Evolutionary conservation across 2,113 vertebrate genomes (phyloP).

Genomic region (Tetraodon nigroviridis): DNA sequence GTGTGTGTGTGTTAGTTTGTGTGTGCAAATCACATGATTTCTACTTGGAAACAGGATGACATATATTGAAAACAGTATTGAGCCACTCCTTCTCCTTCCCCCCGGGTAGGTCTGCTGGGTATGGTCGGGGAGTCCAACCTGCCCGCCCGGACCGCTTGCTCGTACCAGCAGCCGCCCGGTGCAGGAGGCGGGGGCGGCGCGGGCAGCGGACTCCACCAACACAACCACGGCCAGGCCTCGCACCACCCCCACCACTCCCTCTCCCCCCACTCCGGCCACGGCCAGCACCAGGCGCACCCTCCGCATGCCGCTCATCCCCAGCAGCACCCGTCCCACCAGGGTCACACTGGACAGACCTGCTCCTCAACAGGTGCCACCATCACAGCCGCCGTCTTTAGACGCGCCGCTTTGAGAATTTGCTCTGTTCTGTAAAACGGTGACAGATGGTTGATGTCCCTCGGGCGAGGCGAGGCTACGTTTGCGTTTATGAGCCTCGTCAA

Average conservation of each 20-base stretch:
- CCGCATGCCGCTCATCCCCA: constrained; percentile 67
- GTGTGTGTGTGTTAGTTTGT: no score
- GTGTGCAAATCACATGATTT: no score
- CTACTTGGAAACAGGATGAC: no score
- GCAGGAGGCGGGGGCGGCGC: constrained; percentile 53
- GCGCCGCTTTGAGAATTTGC: no score
- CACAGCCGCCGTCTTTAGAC: no score
- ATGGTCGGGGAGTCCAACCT: constrained; percentile 77
- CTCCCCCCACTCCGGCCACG: constrained; percentile 65
- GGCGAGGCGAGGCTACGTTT: no score
- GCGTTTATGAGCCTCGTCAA: no score
- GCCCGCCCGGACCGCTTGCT: constrained; percentile 77
- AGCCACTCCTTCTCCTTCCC: neutral
- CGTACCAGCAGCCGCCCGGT: constrained; percentile 81
- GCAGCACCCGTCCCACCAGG: constrained; percentile 72
- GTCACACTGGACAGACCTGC: constrained; percentile 74
- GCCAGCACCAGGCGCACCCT: constrained; percentile 55
- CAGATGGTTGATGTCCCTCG: no score
- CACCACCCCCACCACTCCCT: constrained; percentile 70
- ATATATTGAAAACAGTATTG: no score
- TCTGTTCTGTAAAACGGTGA: no score
- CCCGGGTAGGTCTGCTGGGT: constrained; percentile 76
- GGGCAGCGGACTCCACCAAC: constrained; percentile 71
- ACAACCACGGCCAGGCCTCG: constrained; percentile 50
- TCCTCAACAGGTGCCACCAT: constrained; percentile 71